phyloP scores from a whole-genome alignment of 2,888 invertebrate genomes.

The Plebejus anna region DNA sequence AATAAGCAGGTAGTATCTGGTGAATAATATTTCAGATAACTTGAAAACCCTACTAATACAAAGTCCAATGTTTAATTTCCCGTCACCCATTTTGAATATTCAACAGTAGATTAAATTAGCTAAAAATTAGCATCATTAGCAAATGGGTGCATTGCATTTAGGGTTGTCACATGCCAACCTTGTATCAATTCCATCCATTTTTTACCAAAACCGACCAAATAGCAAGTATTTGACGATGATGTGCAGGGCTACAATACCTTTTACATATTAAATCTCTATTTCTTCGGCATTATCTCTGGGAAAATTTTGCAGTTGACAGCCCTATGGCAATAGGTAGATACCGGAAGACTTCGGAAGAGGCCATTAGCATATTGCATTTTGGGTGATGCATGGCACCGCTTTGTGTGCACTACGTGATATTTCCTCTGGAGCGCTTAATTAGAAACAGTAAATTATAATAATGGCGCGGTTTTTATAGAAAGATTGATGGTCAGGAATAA shows the following conservation, averaged over 20 bases:
- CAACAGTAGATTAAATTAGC: conserved; percentile 20
- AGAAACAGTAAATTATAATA: conserved; percentile 23
- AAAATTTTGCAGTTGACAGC: not conserved
- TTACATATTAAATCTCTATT: not conserved
- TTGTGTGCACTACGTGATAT: conserved; percentile 29
- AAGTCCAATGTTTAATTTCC: not conserved
- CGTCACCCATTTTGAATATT: conserved; percentile 8
- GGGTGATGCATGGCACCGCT: conserved; percentile 16
- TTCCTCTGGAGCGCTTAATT: conserved; percentile 25
- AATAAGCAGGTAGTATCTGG: no score
- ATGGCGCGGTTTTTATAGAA: not conserved
- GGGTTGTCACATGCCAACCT: not conserved
- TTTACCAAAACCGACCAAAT: not conserved
- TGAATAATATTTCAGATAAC: not conserved
- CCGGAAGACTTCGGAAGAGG: conserved; percentile 32
- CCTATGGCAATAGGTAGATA: conserved; percentile 25
- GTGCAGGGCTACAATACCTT: not conserved
- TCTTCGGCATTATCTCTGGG: not conserved
- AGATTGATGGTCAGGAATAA: not conserved
- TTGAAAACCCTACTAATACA: not conserved
- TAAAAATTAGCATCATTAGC: conserved; percentile 28
- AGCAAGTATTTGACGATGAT: not conserved
- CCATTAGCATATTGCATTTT: conserved; percentile 41
- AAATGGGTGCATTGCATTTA: not conserved
- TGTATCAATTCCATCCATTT: not conserved